A percentile compares a stretch with the other conserved stretches of the same genome.
These are phyloP conservation scores for Melanotaenia nigrans DNA, from an alignment of 2,797 vertebrate species.

Conservation along the genomic window DNA sequence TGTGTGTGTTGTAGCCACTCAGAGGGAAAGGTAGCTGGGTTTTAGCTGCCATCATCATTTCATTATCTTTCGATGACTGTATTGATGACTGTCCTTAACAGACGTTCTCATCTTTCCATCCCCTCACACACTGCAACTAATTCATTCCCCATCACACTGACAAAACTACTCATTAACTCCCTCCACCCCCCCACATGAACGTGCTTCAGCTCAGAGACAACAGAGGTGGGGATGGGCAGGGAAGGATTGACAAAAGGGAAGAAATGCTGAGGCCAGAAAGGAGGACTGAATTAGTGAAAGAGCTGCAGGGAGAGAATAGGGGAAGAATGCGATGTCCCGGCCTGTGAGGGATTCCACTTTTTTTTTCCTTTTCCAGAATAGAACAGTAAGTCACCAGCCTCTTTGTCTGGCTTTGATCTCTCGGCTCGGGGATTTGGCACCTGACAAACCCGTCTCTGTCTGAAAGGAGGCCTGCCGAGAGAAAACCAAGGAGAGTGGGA, in stretches of 20 bases:
- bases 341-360: conserved; percentile 79
- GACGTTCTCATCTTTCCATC: conserved; percentile 34
- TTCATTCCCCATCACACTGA: conserved; percentile 61
- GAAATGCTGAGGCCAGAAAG: conserved; percentile 67
- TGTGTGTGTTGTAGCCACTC: conserved; percentile 61
- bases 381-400: conserved; percentile 81
- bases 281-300: conserved; percentile 78
- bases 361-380: conserved; percentile 78
- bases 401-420: conserved; percentile 81
- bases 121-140: conserved; percentile 37
- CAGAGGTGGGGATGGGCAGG: conserved; percentile 49
- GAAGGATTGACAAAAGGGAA: conserved; percentile 62
- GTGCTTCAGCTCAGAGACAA: conserved; percentile 68
- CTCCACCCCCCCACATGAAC: conserved; percentile 49
- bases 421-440: conserved; percentile 76
- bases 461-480: conserved; percentile 73
- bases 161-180: conserved; percentile 76
- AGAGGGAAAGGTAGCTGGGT: conserved; percentile 43
- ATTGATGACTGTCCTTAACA: conserved; percentile 45
- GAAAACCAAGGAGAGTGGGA: conserved; percentile 49
- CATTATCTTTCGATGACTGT: conserved; percentile 43
- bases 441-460: conserved; percentile 76
- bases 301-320: conserved; percentile 64
- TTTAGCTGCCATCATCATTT: conserved; percentile 52
- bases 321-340: conserved; percentile 75